Evolutionary conservation across 2,113 vertebrate species (phyloP).

Genomic region (Gila orcuttii): DNA sequence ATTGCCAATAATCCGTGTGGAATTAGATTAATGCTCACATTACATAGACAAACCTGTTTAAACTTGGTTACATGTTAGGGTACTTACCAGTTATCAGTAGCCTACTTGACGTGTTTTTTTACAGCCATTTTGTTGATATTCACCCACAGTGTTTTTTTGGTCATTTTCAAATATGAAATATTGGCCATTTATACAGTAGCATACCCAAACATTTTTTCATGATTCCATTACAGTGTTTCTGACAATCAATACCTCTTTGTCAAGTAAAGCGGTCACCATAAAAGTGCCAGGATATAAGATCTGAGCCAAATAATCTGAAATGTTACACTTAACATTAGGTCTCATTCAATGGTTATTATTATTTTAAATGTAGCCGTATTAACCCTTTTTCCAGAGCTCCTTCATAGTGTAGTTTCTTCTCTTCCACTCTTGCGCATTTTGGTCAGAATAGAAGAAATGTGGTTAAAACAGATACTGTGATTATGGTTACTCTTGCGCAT

Average conservation of each 20-base stretch:
- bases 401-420: not conserved
- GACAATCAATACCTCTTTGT: not conserved
- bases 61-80: not conserved
- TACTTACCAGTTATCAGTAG: not conserved
- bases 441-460: not conserved
- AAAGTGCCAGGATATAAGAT: not conserved
- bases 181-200: not conserved
- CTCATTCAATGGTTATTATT: not conserved
- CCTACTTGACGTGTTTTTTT: not conserved
- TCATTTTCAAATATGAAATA: not conserved
- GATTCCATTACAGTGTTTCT: not conserved
- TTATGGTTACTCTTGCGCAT: not conserved
- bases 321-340: not conserved
- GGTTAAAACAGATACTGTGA: slow-evolving; percentile 2
- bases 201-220: not conserved
- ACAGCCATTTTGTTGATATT: not conserved
- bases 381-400: not conserved
- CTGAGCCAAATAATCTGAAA: not conserved
- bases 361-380: not conserved
- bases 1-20: not conserved
- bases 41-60: not conserved
- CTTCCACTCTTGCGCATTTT: not conserved
- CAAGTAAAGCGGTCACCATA: not conserved
- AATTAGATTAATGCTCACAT: not conserved
- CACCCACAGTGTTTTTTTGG: too few relatives aligned